Evolutionary conservation across 2,113 vertebrate species (phyloP), one percentile per base, ranked within the genome.

Genomic region (Gavialis gangeticus): DNA sequence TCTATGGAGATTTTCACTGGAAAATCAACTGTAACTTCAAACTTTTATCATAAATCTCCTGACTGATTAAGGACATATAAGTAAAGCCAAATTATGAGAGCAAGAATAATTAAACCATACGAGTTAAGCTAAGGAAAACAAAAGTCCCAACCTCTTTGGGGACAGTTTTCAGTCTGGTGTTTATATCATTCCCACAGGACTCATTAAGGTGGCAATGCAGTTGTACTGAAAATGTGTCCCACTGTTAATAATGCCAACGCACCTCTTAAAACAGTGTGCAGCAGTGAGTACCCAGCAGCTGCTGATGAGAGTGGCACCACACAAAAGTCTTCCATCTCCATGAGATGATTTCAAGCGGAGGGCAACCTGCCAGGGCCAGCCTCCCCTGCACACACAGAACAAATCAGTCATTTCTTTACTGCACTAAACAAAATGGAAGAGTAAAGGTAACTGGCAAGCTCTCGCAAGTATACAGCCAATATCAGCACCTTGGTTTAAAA

Each of bases 231-330:
- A 64, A 86, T 22, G 55, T 12, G 28, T 0, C 82, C 58, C 22
- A 3, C 1, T 84, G 1, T 8, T 97, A 91, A 98, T 83, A 63
- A 79, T 59, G 57, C 69, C 84, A 10, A 25, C 84, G 1, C 96
- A 98, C 99, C 99, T 99, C 96, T 99, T 99, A 97, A 99, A 99
- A 94, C 99, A 99, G 79, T 99, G 99, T 9, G 99, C 99, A 2
- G 99, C 99, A 10, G 99, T 99, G 81, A 99, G 98, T 14, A 99
- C 98, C 99, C 99, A 99, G 97, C 99, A 99, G 97, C 98, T 99
- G 95, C 98, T 98, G 91, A 99, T 98, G 30, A 99, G 98, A 5
- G 99, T 99, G 9, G 99, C 99, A 84, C 99, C 99, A 81, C 99
- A 99, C 69, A 99, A 98, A 83, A 99, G 97, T 79, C 99, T 97